These are phyloP conservation scores for Macaria liturata DNA, from an alignment of 2,888 invertebrate species.

Conservation along the genomic window DNA sequence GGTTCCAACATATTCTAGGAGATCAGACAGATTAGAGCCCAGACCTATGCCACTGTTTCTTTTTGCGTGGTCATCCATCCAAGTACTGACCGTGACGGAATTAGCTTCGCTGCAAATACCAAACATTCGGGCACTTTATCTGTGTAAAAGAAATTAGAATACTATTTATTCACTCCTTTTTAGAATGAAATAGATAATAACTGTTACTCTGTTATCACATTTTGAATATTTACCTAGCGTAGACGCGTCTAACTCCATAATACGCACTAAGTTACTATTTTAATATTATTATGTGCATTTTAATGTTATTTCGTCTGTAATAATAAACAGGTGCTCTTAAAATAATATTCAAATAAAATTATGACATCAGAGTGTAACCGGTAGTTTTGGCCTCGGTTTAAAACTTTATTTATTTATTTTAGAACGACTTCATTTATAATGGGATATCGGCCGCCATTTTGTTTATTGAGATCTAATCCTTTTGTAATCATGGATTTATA, in stretches of 20 bases:
- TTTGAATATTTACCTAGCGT: background rate
- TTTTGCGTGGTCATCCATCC: too few species aligned
- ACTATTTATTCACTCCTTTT: too few species aligned
- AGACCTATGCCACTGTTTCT: too few species aligned
- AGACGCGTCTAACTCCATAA: slow-evolving; percentile 8
- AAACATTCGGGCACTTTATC: too few species aligned
- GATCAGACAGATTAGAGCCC: too few species aligned
- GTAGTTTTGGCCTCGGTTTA: slow-evolving; percentile 4
- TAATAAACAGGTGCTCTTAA: slow-evolving; percentile 8
- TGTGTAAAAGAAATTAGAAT: too few species aligned
- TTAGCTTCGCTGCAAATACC: too few species aligned
- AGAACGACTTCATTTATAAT: background rate
- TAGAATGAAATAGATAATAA: too few species aligned
- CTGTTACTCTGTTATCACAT: too few species aligned
- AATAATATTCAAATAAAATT: slow-evolving; percentile 10
- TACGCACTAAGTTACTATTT: background rate
- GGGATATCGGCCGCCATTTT: background rate
- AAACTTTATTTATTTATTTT: background rate
- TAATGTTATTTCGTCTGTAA: slow-evolving; percentile 9
- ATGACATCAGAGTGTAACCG: slow-evolving; percentile 14
- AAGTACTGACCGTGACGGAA: too few species aligned
- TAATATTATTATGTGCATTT: slow-evolving; percentile 5
- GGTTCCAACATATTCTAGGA: too few species aligned
- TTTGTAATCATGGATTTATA: too few species aligned
- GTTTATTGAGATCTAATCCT: background rate